Base-by-base conservation (phyloP, 2,797 vertebrate genomes). In the Staurois parvus region DNA sequence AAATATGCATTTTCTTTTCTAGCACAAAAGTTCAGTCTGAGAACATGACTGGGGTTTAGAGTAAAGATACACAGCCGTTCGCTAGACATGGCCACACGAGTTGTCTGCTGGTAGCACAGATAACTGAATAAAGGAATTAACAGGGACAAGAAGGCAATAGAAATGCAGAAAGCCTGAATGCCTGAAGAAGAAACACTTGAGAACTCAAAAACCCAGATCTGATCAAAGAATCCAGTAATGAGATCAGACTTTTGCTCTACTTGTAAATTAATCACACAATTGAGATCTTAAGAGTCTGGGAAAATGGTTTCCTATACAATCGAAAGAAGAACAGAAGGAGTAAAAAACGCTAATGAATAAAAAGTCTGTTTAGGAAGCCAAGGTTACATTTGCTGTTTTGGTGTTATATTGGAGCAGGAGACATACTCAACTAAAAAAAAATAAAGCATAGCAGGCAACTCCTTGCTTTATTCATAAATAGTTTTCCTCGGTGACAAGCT, bases 121-220 rank as follows among this genome's bases (percentile, higher is more conserved):
- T 79, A 85, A 87, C 17, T 48, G 66, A 85, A 84, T 75, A 70
- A 84, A 81, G 88, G 85, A 88, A 85, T 48, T 87, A 70, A 77
- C 28, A 79, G 84, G 64, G 56, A 81, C 42, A 29, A 62, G 76
- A 78, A 79, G 72, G 69, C 56, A 85, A 80, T 59, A 84, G 87
- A 88, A 80, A 88, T 68, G 79, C 82, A 85, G 76, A 83, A 21
- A 72, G 70, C 19, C 76, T 88, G 76, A 83, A 21, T 67, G 70
- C 19, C 76, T 88, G 56, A 83, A 84, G 69, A 72, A 88, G 75
- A 42, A 85, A 80, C 87, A 87, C 84, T 86, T 88, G 85, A 87
- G 85, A 83, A 87, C 85, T 83, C 84, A 94, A 92, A 92, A 93
- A 94, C 93, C 92, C 92, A 93, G 91, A 90, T 93, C 92, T 93